Conservation (phyloP, 2,113 vertebrate species). For the Nansenia antarctica region DNA sequence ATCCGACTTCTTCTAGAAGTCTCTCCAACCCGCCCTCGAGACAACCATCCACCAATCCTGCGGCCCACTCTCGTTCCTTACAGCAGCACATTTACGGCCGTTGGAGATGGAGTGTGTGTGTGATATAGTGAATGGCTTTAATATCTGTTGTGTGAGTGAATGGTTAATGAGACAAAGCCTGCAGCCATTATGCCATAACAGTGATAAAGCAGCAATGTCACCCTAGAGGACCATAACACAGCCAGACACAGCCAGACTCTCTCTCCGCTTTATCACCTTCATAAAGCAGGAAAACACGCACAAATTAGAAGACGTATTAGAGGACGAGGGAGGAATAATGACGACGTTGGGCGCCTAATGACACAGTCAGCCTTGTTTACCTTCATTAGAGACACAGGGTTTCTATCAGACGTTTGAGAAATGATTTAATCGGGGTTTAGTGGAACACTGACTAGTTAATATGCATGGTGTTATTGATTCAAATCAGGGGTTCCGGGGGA, state of each 20-base stretch:
- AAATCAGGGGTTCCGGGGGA: too few relatives aligned
- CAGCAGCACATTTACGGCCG: slow-evolving; percentile 51
- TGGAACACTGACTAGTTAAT: slow-evolving; percentile 47
- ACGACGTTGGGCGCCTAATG: slow-evolving; percentile 56
- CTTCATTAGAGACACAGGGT: slow-evolving; percentile 8
- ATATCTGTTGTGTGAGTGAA: slow-evolving; percentile 67
- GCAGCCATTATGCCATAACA: slow-evolving; percentile 46
- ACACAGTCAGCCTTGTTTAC: slow-evolving; percentile 69
- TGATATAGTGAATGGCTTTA: slow-evolving; percentile 62
- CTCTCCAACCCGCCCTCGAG: slow-evolving; percentile 42
- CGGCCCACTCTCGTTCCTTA: slow-evolving; percentile 12
- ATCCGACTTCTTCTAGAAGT: slow-evolving; percentile 11
- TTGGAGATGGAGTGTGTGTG: slow-evolving; percentile 30
- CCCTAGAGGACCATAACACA: slow-evolving; percentile 23
- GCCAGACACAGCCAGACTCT: slow-evolving; percentile 12
- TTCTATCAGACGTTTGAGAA: too few relatives aligned
- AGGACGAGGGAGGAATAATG: slow-evolving; percentile 39
- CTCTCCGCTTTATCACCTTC: slow-evolving; percentile 41
- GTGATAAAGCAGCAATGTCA: slow-evolving; percentile 62
- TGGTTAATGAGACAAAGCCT: slow-evolving; percentile 36
- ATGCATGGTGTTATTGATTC: slow-evolving; percentile 57
- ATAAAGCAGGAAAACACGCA: slow-evolving; percentile 47
- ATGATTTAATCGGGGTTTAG: slow-evolving; percentile 48
- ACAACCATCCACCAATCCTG: slow-evolving; percentile 33
- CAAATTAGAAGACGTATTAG: slow-evolving; percentile 64